Conservation (phyloP, 2,113 vertebrate genomes). For the Heptranchias perlo region DNA sequence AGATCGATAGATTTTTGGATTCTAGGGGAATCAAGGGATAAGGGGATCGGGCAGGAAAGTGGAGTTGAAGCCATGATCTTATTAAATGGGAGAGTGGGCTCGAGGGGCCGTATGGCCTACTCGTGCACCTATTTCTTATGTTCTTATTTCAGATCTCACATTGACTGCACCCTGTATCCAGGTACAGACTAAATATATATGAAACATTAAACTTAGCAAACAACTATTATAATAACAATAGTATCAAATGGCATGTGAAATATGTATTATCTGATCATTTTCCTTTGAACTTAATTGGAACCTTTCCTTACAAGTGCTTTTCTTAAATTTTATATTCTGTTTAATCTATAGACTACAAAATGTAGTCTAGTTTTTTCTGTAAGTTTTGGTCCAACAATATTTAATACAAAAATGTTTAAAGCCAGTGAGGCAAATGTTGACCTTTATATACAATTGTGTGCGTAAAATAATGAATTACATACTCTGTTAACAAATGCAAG, state of each 20-base stretch:
- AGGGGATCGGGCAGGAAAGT: no score
- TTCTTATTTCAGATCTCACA: background rate
- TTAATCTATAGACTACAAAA: background rate
- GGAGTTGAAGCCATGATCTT: no score
- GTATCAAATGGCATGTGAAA: background rate
- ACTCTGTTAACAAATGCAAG: background rate
- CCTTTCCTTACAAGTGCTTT: background rate
- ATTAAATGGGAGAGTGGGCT: no score
- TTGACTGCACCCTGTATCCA: background rate
- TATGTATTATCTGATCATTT: background rate
- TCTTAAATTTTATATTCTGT: background rate
- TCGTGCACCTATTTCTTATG: no score
- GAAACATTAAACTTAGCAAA: background rate
- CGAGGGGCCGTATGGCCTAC: no score
- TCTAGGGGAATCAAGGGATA: no score
- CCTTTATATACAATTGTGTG: background rate
- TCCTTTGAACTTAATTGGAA: background rate
- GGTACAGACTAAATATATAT: background rate
- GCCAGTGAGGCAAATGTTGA: background rate
- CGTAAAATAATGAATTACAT: background rate
- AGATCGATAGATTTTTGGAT: no score
- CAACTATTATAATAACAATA: background rate
- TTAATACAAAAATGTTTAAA: background rate
- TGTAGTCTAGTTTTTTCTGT: background rate
- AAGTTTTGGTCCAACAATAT: background rate